phyloP scores from a whole-genome alignment of 2,888 invertebrate species.

The Disparrhopalites patrizii region DNA sequence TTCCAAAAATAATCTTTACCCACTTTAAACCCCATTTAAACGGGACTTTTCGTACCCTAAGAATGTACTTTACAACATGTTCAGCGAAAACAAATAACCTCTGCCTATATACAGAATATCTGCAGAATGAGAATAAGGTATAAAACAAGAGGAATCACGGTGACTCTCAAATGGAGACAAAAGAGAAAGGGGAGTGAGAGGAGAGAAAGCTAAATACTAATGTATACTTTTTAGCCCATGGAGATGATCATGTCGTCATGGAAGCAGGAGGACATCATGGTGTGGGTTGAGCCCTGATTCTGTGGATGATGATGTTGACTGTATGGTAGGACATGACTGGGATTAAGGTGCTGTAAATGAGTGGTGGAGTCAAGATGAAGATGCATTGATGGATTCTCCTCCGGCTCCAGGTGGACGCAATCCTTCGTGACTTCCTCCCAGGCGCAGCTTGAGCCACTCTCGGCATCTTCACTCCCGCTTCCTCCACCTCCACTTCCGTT shows the following conservation, averaged over 20 bases:
- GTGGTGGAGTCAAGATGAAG: conserved; percentile 16
- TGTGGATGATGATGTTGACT: conserved; percentile 28
- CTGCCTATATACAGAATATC: too few relatives aligned
- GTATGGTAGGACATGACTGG: conserved; percentile 5
- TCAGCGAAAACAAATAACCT: too few relatives aligned
- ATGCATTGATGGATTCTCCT: conserved; percentile 22
- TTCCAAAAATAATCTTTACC: too few relatives aligned
- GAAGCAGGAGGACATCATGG: conserved; percentile 25
- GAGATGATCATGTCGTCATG: conserved; percentile 36
- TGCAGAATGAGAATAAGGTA: too few relatives aligned
- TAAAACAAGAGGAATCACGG: background rate
- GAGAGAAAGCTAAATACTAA: too few relatives aligned
- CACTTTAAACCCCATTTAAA: too few relatives aligned
- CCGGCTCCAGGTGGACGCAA: conserved; percentile 45
- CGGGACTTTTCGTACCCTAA: too few relatives aligned
- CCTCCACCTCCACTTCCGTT: conserved; percentile 45
- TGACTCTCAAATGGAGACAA: background rate
- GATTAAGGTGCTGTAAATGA: conserved; percentile 15
- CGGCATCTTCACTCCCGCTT: conserved; percentile 40
- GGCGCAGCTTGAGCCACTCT: conserved; percentile 40
- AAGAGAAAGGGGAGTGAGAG: background rate
- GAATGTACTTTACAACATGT: too few relatives aligned
- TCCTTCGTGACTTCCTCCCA: conserved; percentile 45
- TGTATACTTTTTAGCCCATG: conserved; percentile 36
- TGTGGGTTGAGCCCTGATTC: conserved; percentile 12